Conservation (phyloP, 2,888 invertebrate genomes). For the Serripes groenlandicus region DNA sequence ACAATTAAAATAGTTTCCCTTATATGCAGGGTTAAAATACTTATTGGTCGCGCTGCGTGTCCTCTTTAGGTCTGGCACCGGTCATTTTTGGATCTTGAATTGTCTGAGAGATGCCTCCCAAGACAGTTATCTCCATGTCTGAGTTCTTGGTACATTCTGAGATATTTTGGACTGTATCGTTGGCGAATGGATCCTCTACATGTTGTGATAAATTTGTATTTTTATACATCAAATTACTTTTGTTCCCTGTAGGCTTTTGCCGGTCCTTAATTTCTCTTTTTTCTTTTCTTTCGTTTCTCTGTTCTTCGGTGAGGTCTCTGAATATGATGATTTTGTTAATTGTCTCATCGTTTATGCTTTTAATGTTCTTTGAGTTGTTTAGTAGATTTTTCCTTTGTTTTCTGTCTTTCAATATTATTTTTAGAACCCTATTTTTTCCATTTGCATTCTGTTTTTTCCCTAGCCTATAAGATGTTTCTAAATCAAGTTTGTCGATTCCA, state of each 20-base stretch:
- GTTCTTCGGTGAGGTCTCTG: constrained; percentile 2
- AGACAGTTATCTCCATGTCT: neutral
- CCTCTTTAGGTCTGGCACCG: neutral
- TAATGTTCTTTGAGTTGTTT: neutral
- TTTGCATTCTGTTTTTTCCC: neutral
- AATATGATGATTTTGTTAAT: neutral
- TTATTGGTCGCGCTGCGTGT: neutral
- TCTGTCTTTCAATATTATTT: neutral
- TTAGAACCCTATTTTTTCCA: neutral
- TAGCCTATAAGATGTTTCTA: constrained; percentile 4
- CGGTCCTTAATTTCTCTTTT: neutral
- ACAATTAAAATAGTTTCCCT: neutral
- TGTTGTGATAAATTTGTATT: neutral
- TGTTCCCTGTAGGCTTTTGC: neutral
- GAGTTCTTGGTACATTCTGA: neutral
- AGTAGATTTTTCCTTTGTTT: neutral
- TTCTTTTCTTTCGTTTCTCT: neutral
- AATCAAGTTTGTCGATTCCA: neutral
- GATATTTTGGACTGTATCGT: neutral
- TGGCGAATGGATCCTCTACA: neutral
- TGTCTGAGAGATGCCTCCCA: neutral
- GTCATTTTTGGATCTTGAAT: too few species aligned
- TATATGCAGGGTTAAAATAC: neutral
- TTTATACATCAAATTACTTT: neutral
- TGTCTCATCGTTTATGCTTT: neutral